Evolutionary conservation across 1,140 invertebrate species (phyloP), one percentile per base, ranked within the genome.

Genomic region (Drosophila busckii): DNA sequence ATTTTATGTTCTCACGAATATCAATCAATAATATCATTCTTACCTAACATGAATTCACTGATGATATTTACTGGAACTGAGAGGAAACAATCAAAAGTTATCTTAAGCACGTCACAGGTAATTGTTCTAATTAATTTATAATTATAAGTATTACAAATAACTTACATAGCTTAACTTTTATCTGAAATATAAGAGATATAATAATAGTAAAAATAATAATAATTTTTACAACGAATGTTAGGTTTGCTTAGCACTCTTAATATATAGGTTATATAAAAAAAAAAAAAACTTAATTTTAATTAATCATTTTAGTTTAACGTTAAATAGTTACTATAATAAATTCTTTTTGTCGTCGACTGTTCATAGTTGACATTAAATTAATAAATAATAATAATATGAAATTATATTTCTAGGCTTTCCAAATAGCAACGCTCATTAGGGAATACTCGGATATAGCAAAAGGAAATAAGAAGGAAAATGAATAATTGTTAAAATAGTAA

Each of bases 401-500:
- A n/a, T n/a, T n/a, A n/a, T 53, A 13, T 66, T 89, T 3, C 88
- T n/a, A 96, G 94, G 96, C 96, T 52, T 95, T 95, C 88, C 96
- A 97, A 88, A 97, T 98, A 84, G 94, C 95, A 26, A 96, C 96
- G 54, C 90, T 98, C 40, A 97, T 98, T 54, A 93, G 94, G 75
- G 96, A 98, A 87, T 98, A 98, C 86, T 94, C 93, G 66, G 94
- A 95, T 87, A 94, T 94, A 9, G 89, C 94, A 4, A 61, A 65
- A 23, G 40, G 22, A 38, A 52, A 52, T 17, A 44, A 28, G 26
- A 25, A 29, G 28, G n/a, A 40, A 23, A 40, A 16, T 35, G 19
- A 35, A 35, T 17, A 35, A 35, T 17, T 35, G 16, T 17, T 17
- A 35, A 35, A 35, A 17, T 35, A 13, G 19, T 35, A 17, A 35